Evolutionary conservation across 2,113 vertebrate genomes (phyloP).

Genomic region (Melospiza georgiana): DNA sequence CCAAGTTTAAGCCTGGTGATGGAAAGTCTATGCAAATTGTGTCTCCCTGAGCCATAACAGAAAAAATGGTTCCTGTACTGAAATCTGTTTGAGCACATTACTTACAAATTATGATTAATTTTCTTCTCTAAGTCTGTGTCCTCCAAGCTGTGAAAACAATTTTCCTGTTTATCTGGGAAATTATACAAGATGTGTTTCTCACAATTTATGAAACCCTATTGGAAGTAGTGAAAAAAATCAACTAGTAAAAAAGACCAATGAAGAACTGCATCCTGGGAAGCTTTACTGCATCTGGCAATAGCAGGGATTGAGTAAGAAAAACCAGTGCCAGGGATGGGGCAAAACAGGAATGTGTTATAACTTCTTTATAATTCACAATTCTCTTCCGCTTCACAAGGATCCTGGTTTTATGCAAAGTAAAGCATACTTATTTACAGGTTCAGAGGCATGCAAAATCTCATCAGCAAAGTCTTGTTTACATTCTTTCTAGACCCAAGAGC

Average conservation of each 20-base stretch:
- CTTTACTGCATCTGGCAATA: background rate
- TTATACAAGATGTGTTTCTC: slow-evolving; percentile 27
- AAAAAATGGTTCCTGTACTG: background rate
- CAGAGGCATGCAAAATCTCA: background rate
- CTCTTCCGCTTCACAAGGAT: background rate
- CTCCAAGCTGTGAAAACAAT: slow-evolving; percentile 63
- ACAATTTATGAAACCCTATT: slow-evolving; percentile 30
- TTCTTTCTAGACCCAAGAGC: background rate
- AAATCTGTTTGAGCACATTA: slow-evolving; percentile 1
- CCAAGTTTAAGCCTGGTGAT: background rate
- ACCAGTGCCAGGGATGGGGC: background rate
- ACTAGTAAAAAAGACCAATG: background rate
- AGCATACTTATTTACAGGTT: background rate
- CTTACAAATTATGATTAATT: slow-evolving; percentile 54
- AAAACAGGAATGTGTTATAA: background rate
- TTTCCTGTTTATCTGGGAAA: slow-evolving; percentile 44
- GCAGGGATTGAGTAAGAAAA: background rate
- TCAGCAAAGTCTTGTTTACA: background rate
- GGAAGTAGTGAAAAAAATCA: background rate
- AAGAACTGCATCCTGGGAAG: background rate
- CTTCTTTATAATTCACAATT: background rate
- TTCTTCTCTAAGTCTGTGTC: slow-evolving; percentile 19
- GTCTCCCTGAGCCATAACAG: slow-evolving; percentile 10
- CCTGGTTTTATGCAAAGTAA: background rate
- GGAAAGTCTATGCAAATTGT: slow-evolving; percentile 49